These are phyloP conservation scores for Aurelia aurita complex sp. Pacific DNA, from an alignment of 30 jellyfish, hydroid and myxozoan genomes.

Conservation along the genomic window DNA sequence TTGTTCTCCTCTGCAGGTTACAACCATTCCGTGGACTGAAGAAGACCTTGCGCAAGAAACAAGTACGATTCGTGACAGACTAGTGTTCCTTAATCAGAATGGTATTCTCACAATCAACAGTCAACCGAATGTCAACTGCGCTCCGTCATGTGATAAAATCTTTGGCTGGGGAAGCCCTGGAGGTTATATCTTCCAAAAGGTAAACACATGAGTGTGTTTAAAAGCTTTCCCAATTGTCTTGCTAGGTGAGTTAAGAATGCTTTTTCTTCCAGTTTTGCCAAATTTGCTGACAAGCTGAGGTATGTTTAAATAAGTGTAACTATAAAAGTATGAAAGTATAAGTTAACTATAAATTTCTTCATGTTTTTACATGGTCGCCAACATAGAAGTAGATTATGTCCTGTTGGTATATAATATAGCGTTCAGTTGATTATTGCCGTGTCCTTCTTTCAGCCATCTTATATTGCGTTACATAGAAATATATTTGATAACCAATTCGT, in stretches of 20 bases:
- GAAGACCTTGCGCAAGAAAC: slow-evolving; percentile 90
- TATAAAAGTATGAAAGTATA: too few species aligned
- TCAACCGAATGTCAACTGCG: slow-evolving; percentile 89
- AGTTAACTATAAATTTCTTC: too few species aligned
- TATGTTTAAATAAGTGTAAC: not conserved
- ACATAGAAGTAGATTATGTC: too few species aligned
- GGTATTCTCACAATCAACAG: slow-evolving; percentile 92
- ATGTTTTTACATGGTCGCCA: too few species aligned
- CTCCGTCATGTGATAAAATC: slow-evolving; percentile 67
- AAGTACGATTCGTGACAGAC: slow-evolving; percentile 65
- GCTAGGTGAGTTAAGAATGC: slow-evolving; percentile 34
- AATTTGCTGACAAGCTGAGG: slow-evolving; percentile 31
- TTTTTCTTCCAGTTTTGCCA: slow-evolving; percentile 21
- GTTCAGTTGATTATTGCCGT: too few species aligned
- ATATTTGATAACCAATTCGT: too few species aligned
- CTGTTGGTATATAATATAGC: too few species aligned
- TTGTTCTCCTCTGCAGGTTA: slow-evolving; percentile 33
- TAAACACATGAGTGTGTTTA: slow-evolving; percentile 38
- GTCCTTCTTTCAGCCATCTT: too few species aligned
- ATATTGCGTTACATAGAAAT: too few species aligned
- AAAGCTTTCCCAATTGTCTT: slow-evolving; percentile 20
- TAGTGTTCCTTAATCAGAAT: slow-evolving; percentile 51
- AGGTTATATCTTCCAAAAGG: slow-evolving; percentile 93
- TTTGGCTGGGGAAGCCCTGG: slow-evolving; percentile 99
- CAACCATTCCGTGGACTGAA: slow-evolving; percentile 87